Percentiles rank a stretch among this genome's conserved stretches.
Conservation (phyloP, 2,888 invertebrate genomes). For the Syrista parreyssii region DNA sequence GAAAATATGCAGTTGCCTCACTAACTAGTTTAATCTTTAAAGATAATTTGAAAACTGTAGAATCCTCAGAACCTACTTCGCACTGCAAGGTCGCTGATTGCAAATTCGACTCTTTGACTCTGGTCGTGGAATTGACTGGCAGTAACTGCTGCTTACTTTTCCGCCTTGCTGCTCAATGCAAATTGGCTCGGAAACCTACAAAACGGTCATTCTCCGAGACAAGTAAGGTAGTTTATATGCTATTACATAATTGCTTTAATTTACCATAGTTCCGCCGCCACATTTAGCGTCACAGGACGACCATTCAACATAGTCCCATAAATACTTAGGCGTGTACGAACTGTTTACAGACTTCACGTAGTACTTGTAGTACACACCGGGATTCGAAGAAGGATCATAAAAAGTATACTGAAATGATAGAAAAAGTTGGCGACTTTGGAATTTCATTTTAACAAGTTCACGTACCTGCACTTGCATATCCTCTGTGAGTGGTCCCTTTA, state of each 20-base stretch:
- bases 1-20: neutral
- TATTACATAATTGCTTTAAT: neutral
- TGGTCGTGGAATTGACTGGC: conserved; percentile 63
- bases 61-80: conserved; percentile 59
- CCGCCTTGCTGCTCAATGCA: conserved; percentile 73
- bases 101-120: conserved; percentile 63
- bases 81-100: conserved; percentile 66
- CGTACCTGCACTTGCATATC: conserved; percentile 84
- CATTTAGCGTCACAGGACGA: conserved; percentile 80
- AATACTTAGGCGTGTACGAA: conserved; percentile 70
- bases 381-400: conserved; percentile 70
- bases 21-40: neutral
- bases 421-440: neutral
- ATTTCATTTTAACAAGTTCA: neutral
- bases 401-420: conserved; percentile 39
- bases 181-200: conserved; percentile 63
- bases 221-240: neutral
- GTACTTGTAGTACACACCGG: conserved; percentile 85
- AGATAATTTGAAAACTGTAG: neutral
- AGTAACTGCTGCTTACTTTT: conserved; percentile 69
- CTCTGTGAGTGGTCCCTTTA: conserved; percentile 85
- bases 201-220: neutral
- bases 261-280: conserved; percentile 77
- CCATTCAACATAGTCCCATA: conserved; percentile 86
- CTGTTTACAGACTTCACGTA: conserved; percentile 72